phyloP scores from a whole-genome alignment of 2,888 invertebrate species.

The Tupiocoris notatus region DNA sequence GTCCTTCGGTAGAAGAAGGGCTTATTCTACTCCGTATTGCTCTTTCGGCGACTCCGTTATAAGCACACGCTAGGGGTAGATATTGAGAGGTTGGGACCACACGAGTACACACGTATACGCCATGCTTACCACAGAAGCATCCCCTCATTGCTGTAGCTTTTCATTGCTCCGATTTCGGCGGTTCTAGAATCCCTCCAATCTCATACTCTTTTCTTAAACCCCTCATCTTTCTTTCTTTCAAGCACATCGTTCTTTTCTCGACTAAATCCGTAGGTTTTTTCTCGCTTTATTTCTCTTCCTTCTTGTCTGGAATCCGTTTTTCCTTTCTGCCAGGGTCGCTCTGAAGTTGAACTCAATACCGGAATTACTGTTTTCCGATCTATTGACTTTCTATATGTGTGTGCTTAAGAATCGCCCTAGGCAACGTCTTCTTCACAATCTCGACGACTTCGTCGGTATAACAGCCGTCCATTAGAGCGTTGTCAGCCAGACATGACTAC shows the following conservation, averaged over 20 bases:
- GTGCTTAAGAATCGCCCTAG: constrained; percentile 17
- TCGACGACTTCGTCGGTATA: not conserved
- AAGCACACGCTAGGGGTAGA: not conserved
- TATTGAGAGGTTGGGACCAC: not conserved
- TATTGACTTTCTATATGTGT: constrained; percentile 35
- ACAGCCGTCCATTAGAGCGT: no score
- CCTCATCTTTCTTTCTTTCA: not conserved
- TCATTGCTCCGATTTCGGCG: not conserved
- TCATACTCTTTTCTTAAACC: not conserved
- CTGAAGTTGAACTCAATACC: constrained; percentile 1
- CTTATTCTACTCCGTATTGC: not conserved
- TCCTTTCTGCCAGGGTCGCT: not conserved
- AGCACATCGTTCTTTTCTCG: not conserved
- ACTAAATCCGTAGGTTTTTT: not conserved
- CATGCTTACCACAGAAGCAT: not conserved
- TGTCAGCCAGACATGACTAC: not conserved
- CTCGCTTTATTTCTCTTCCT: not conserved
- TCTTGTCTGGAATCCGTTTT: not conserved
- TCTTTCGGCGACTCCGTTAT: not conserved
- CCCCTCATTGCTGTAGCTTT: not conserved
- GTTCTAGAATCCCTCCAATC: not conserved
- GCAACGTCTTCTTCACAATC: not conserved
- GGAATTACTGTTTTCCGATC: constrained; percentile 40
- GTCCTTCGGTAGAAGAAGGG: not conserved
- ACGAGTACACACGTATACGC: not conserved